Percentiles rank a stretch among this genome's conserved stretches.
phyloP scores from a whole-genome alignment of 2,113 vertebrate genomes.

The rat (Rattus norvegicus) region DNA sequence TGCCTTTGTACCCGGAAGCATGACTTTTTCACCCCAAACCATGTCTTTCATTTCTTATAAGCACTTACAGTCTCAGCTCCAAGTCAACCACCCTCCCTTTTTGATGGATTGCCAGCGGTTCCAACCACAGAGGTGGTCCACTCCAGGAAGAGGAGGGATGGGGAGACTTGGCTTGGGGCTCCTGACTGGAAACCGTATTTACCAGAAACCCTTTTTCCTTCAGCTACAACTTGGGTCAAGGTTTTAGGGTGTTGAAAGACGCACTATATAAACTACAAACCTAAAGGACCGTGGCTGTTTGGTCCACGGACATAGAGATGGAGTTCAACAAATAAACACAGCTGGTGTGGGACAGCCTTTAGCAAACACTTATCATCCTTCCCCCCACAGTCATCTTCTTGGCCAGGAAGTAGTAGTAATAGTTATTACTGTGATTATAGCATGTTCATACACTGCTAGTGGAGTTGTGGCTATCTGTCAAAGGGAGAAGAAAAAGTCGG shows the following conservation, averaged over 20 bases:
- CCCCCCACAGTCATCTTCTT: constrained; percentile 56
- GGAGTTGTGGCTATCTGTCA: constrained; percentile 30
- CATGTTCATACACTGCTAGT: background rate
- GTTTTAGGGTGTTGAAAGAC: constrained; percentile 64
- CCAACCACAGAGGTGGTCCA: constrained; percentile 71
- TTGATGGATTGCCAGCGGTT: constrained; percentile 77
- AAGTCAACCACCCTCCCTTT: constrained; percentile 64
- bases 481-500: background rate
- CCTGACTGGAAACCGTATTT: constrained; percentile 8
- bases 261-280: constrained; percentile 62
- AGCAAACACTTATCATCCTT: constrained; percentile 65
- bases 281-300: constrained; percentile 51
- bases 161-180: constrained; percentile 12
- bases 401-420: background rate
- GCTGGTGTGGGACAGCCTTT: constrained; percentile 57
- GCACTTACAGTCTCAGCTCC: constrained; percentile 56
- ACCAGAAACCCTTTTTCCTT: constrained; percentile 64
- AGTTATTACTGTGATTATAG: background rate
- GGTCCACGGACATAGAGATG: constrained; percentile 52
- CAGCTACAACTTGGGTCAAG: constrained; percentile 47
- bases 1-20: constrained; percentile 73
- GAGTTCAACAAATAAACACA: constrained; percentile 75
- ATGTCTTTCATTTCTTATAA: constrained; percentile 75
- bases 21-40: constrained; percentile 76
- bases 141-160: background rate